Evolutionary conservation across 2,797 vertebrate species (phyloP).

Genomic region (Phalanger gymnotis): DNA sequence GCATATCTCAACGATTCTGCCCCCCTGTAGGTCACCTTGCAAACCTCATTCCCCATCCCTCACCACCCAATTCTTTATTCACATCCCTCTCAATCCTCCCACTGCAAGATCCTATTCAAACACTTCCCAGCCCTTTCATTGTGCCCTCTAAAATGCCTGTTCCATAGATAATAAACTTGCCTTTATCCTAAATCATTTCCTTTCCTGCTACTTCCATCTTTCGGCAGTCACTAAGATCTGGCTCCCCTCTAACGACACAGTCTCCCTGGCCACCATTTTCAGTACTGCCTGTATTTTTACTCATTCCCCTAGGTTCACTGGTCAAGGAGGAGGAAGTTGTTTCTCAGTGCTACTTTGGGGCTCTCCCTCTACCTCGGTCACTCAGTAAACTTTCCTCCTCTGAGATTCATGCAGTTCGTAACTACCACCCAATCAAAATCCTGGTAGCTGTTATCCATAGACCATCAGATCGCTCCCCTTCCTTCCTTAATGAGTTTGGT

Average conservation of each 20-base stretch:
- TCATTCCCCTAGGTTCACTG: not conserved
- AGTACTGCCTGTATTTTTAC: not conserved
- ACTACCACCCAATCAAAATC: not conserved
- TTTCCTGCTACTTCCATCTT: not conserved
- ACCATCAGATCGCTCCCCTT: not conserved
- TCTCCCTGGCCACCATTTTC: not conserved
- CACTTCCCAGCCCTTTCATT: not conserved
- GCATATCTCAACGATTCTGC: not conserved
- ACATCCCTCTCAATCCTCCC: not conserved
- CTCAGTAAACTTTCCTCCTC: not conserved
- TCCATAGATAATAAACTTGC: not conserved
- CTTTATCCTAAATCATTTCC: not conserved
- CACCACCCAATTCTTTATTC: not conserved
- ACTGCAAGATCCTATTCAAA: not conserved
- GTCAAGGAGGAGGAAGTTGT: not conserved
- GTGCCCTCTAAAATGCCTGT: not conserved
- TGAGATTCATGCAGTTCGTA: not conserved
- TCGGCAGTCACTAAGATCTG: not conserved
- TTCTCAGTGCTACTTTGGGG: not conserved
- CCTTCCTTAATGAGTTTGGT: not conserved
- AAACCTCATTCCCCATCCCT: not conserved
- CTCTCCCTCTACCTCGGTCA: not conserved
- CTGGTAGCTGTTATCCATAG: not conserved
- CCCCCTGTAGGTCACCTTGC: not conserved
- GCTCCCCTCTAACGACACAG: not conserved